Percentiles rank a stretch among this genome's conserved stretches.
These are phyloP conservation scores for Semaprochilodus insignis DNA, from an alignment of 2,797 vertebrate genomes.

Conservation along the genomic window DNA sequence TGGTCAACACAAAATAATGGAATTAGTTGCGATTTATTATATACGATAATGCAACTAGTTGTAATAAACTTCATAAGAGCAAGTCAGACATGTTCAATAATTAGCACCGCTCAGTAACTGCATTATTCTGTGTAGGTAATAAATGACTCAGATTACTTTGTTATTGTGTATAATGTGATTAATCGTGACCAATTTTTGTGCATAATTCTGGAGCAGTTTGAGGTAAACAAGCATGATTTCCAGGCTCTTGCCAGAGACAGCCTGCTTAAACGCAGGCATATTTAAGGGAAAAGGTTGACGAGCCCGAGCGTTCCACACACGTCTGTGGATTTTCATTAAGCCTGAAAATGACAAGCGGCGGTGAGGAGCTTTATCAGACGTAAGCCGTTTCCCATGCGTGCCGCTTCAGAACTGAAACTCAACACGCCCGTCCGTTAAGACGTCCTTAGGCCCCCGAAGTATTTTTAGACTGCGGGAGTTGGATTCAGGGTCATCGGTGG, in stretches of 20 bases:
- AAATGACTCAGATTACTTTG: too few species aligned
- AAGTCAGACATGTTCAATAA: too few species aligned
- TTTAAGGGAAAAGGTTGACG: conserved; percentile 2
- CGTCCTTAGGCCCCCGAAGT: not conserved
- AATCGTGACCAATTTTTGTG: not conserved
- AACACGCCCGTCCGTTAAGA: conserved; percentile 5
- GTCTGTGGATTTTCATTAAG: conserved; percentile 12
- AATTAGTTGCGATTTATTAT: too few species aligned
- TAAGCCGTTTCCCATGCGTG: conserved; percentile 19
- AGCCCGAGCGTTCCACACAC: conserved; percentile 18
- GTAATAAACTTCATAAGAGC: too few species aligned
- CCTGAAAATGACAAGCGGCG: conserved; percentile 20
- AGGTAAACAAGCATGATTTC: not conserved
- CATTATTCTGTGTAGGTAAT: too few species aligned
- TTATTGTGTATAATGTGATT: too few species aligned
- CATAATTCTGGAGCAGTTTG: not conserved
- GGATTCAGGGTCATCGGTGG: conserved; percentile 7
- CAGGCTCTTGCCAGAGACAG: not conserved
- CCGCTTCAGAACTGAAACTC: not conserved
- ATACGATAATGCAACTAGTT: too few species aligned
- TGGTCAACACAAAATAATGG: too few species aligned
- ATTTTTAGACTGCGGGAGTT: conserved; percentile 36
- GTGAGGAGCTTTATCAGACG: conserved; percentile 32
- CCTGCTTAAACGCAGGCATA: too few species aligned
- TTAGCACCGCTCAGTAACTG: too few species aligned